Base-by-base conservation (phyloP, 2,888 invertebrate species). In the Coleophora flavipennella region DNA sequence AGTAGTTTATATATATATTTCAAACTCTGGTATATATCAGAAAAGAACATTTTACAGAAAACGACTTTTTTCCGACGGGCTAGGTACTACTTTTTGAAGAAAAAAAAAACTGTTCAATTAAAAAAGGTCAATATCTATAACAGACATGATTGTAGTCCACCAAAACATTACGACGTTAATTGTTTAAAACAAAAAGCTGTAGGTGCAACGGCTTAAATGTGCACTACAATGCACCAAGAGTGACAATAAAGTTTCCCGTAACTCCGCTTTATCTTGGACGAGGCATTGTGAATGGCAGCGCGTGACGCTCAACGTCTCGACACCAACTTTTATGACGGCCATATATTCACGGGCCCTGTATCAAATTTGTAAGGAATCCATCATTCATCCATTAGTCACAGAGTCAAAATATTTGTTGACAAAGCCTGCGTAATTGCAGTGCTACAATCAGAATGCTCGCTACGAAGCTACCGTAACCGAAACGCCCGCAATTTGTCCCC, bases 391-490 rank as follows among this genome's bases (percentile, higher is more conserved):
- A 81, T 84, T 83, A 75, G 84, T 80, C 70, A 80, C 83, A 80
- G 76, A 73, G 72, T 70, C 73, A 76, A 73, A 79, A 78, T 73
- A 72, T 75, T 76, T 75, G 69, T 76, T 76, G 77, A 71, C 78
- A 75, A 76, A 72, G 69, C 67, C 72, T 71, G 65, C 67, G 67
- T 80, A 76, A 81, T 79, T 78, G 77, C 66, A 74, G 61, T 63
- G 64, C 67, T 79, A 81, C 79, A 84, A 80, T 81, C 78, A 73
- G 59, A 71, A 76, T 78, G 77, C 78, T 78, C 72, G 76, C 76
- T 77, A 64, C 75, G 80, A 81, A 79, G 83, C 83, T 84, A 81
- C 84, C 81, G 83, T 79, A 81, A 81, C 84, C 81, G 83, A 78
- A 81, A 79, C 83, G 76, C 75, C 80, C 80, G 84, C 83, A 81